Conservation (phyloP, 2,113 vertebrate genomes). For the Myotis lucifugus region DNA sequence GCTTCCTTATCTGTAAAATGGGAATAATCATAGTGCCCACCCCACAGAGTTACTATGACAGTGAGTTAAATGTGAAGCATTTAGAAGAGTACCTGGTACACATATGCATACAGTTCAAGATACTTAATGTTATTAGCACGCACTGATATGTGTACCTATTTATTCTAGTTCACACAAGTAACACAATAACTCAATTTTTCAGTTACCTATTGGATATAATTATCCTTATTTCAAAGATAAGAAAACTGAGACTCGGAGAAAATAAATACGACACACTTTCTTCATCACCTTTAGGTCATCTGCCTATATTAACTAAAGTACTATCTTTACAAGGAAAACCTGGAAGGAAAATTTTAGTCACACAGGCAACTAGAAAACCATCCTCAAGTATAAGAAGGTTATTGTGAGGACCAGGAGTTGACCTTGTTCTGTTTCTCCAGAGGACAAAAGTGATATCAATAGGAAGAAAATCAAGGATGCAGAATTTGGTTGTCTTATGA, state of each 20-base stretch:
- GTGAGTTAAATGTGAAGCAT: not conserved
- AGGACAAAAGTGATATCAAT: not conserved
- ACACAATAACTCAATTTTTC: not conserved
- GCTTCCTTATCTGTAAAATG: not conserved
- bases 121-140: not conserved
- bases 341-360: not conserved
- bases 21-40: not conserved
- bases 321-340: not conserved
- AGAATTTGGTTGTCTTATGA: not conserved
- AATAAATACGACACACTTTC: not conserved
- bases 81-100: not conserved
- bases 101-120: not conserved
- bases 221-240: not conserved
- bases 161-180: not conserved
- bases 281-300: not conserved
- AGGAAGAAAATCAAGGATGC: not conserved
- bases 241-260: conserved; percentile 21
- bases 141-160: not conserved
- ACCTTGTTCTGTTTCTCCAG: not conserved
- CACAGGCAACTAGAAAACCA: not conserved
- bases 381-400: not conserved
- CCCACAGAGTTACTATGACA: not conserved
- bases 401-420: not conserved
- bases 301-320: conserved; percentile 13
- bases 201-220: not conserved